Evolutionary conservation across 2,888 invertebrate species (phyloP).

Genomic region (Lathronympha strigana): DNA sequence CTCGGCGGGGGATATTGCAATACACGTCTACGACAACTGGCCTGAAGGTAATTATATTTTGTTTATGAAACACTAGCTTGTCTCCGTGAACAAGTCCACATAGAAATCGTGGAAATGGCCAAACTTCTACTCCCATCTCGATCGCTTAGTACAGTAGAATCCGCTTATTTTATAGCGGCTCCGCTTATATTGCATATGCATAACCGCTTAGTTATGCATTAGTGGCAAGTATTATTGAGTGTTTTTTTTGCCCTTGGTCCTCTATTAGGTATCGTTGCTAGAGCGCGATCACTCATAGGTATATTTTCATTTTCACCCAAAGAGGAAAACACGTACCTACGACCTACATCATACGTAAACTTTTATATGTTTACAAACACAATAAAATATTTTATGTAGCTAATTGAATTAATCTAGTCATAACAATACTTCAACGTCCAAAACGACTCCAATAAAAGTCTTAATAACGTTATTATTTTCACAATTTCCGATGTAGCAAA

Average conservation of each 20-base stretch:
- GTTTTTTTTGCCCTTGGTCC: no score
- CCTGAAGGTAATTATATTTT: slow-evolving; percentile 91
- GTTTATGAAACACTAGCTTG: not conserved
- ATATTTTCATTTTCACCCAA: no score
- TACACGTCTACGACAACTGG: slow-evolving; percentile 99
- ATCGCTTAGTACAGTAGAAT: no score
- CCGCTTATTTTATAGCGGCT: no score
- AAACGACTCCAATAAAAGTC: slow-evolving; percentile 21
- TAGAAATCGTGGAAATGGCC: no score
- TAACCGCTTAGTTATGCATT: no score
- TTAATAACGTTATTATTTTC: slow-evolving; percentile 34
- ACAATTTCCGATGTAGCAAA: slow-evolving; percentile 29
- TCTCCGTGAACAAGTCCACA: no score
- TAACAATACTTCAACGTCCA: slow-evolving; percentile 11
- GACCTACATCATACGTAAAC: not conserved
- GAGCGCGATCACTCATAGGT: no score
- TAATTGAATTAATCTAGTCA: slow-evolving; percentile 36
- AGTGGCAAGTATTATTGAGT: no score
- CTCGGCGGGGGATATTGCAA: slow-evolving; percentile 99
- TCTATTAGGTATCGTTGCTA: no score
- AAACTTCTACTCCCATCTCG: no score
- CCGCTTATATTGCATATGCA: no score
- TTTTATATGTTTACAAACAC: slow-evolving; percentile 26
- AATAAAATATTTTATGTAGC: slow-evolving; percentile 27
- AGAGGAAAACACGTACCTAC: not conserved